These are phyloP conservation scores for Brachyrhaphis roseni DNA, from an alignment of 2,797 vertebrate species.

Conservation along the genomic window DNA sequence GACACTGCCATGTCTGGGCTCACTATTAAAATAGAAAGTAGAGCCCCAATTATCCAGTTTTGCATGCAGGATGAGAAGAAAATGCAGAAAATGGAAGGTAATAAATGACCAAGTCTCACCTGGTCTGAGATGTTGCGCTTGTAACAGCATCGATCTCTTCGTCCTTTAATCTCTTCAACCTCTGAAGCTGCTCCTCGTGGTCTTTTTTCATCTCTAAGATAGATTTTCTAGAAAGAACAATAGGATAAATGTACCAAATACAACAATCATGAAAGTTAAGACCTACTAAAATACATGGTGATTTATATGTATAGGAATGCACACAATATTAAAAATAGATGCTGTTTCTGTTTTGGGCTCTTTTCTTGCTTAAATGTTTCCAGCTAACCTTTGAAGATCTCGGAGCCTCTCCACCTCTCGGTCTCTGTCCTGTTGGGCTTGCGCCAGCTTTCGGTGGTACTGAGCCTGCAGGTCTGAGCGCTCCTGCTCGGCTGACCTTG, in stretches of 20 bases:
- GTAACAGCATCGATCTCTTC: constrained; percentile 92
- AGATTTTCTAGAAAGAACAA: constrained; percentile 76
- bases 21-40: not conserved
- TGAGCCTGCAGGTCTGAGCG: constrained; percentile 81
- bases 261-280: not conserved
- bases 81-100: not conserved
- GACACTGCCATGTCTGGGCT: not conserved
- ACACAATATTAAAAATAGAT: not conserved
- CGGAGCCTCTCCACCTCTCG: constrained; percentile 85
- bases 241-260: not conserved
- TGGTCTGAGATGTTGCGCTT: constrained; percentile 89
- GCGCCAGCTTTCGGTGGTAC: constrained; percentile 83
- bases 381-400: constrained; percentile 87
- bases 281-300: not conserved
- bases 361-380: not conserved
- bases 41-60: not conserved
- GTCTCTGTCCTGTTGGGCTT: constrained; percentile 81
- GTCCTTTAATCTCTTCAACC: constrained; percentile 87
- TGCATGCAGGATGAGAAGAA: not conserved
- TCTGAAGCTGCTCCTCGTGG: constrained; percentile 88
- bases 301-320: not conserved
- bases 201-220: constrained; percentile 90
- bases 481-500: constrained; percentile 78
- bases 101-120: constrained; percentile 68
- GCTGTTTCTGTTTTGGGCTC: not conserved